Base-by-base conservation (phyloP, 2,888 invertebrate species). In the Tiliacea citrago region DNA sequence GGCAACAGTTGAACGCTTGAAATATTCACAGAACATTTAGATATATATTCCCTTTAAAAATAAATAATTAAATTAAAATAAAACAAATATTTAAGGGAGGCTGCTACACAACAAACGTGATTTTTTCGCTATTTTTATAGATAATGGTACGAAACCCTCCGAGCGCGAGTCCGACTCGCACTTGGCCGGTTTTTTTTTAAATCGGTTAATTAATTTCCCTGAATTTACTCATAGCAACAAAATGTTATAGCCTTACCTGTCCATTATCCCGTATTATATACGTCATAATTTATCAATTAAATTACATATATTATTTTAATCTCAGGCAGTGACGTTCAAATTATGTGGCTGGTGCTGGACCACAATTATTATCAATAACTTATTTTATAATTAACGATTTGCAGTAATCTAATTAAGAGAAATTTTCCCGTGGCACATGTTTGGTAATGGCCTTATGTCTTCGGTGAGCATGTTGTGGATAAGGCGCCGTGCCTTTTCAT, bases 201-300 rank as follows among this genome's bases (percentile, higher is more conserved):
- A 2, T 29, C 29, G 29, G 29, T 39, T 39, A 39, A 39, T 39
- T 12, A 18, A 29, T 29, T 63, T 13, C 21, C 2, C 49, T 21
- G 29, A 51, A 1, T 13, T 63, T 57, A 13, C 9, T 16, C 78
- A 39, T 57, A 68, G 68, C 47, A 78, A 74, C 74, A 67, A 47
- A 45, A 21, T 12, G 0, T 13, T 53, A 16, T 10, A 21, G 24
- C 6, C 13, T 39, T 5, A 35, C 3, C 2, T 39, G n/a, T 0
- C 1, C 1, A 29, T 51, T 45, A 35, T 16, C 6, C 3, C 16
- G 45, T 16, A 62, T 2, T n/a, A 9, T 1, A 39, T 42, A 55
- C 55, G 55, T 57, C 47, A 42, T 49, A 13, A 68, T 29, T 24
- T 55, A 57, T 29, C 29, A 57, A 49, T 29, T n/a, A 5, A 39